A percentile compares a stretch with the other conserved stretches of the same genome.
These are phyloP conservation scores for Crax fasciolata DNA, from an alignment of 2,797 vertebrate species.

Conservation along the genomic window DNA sequence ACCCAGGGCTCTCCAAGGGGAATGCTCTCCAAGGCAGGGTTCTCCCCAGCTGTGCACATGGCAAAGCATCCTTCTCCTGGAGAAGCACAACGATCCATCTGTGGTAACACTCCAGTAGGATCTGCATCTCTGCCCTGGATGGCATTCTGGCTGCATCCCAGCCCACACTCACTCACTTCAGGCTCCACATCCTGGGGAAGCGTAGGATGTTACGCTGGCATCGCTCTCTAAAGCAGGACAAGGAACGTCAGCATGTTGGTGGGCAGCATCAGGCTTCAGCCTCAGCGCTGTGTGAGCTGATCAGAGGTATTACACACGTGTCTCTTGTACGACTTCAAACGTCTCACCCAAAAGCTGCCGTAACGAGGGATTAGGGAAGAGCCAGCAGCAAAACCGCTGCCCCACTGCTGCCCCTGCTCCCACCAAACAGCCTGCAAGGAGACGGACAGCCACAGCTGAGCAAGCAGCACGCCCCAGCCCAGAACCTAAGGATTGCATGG, in stretches of 20 bases:
- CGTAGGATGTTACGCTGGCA: constrained; percentile 46
- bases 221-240: constrained; percentile 4
- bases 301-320: neutral
- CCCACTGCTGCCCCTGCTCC: neutral
- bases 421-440: neutral
- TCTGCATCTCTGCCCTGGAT: constrained; percentile 4
- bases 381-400: no score
- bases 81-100: constrained; percentile 32
- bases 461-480: neutral
- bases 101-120: neutral
- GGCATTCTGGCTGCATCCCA: constrained; percentile 15
- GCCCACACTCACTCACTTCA: constrained; percentile 22
- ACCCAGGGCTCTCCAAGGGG: neutral
- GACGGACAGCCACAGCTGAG: neutral
- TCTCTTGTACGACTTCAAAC: constrained; percentile 16
- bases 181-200: constrained; percentile 40
- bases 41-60: accelerated
- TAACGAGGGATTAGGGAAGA: constrained; percentile 48
- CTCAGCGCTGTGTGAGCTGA: constrained; percentile 26
- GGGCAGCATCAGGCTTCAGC: constrained; percentile 5
- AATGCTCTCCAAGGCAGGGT: neutral
- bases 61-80: neutral
- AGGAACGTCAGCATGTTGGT: constrained; percentile 52
- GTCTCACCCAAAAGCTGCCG: constrained; percentile 38
- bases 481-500: neutral